phyloP scores from a whole-genome alignment of 2,888 invertebrate species.

The Drosophila robusta region DNA sequence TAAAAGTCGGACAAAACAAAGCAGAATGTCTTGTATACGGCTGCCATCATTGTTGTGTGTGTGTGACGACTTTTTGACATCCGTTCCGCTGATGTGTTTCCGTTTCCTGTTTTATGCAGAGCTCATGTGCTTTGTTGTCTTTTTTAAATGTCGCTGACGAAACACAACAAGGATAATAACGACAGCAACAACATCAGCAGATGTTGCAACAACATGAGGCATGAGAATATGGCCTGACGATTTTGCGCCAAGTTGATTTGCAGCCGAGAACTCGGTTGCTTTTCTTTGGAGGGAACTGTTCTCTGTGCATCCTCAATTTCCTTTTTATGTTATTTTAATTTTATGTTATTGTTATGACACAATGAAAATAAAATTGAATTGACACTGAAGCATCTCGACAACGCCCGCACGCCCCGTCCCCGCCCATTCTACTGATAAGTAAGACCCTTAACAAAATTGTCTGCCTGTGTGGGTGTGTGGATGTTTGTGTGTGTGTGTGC shows the following conservation, averaged over 20 bases:
- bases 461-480: constrained; percentile 7
- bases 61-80: constrained; percentile 83
- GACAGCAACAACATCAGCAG: constrained; percentile 40
- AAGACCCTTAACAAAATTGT: constrained; percentile 43
- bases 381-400: constrained; percentile 82
- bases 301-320: constrained; percentile 83
- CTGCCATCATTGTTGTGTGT: constrained; percentile 80
- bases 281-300: constrained; percentile 9
- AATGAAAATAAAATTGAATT: constrained; percentile 85
- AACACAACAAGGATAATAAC: constrained; percentile 75
- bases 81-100: constrained; percentile 84
- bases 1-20: constrained; percentile 62
- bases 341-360: constrained; percentile 86
- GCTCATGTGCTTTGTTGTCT: constrained; percentile 58
- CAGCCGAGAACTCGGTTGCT: constrained; percentile 42
- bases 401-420: neutral
- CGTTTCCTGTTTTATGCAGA: constrained; percentile 82
- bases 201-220: constrained; percentile 20
- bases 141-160: constrained; percentile 34
- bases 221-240: constrained; percentile 60
- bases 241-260: constrained; percentile 83
- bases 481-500: constrained; percentile 29
- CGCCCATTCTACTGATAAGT: constrained; percentile 51
- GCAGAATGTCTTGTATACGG: constrained; percentile 42
- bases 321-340: constrained; percentile 85